Percentiles rank a stretch among this genome's conserved stretches.
phyloP scores from a whole-genome alignment of 2,797 vertebrate genomes.

The Numenius phaeopus region DNA sequence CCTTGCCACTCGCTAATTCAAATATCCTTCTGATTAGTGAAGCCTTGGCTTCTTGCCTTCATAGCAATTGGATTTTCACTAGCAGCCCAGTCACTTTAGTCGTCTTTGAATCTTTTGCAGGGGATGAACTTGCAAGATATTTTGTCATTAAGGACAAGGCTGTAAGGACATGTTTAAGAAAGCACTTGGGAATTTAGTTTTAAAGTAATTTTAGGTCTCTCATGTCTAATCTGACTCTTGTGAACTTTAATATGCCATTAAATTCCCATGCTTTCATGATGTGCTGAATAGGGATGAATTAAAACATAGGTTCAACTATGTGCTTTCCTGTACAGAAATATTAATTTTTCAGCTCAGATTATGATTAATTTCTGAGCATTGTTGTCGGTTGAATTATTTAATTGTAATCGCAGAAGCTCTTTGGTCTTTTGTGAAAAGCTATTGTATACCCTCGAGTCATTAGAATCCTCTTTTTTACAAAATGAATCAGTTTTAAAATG shows the following conservation, averaged over 20 bases:
- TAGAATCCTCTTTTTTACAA: not conserved
- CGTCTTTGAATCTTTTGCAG: not conserved
- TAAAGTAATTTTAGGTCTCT: not conserved
- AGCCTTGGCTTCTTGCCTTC: slow-evolving; percentile 25
- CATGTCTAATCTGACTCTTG: not conserved
- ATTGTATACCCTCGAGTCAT: not conserved
- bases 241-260: not conserved
- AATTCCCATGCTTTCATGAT: not conserved
- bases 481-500: slow-evolving; percentile 8
- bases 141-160: not conserved
- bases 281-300: not conserved
- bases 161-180: not conserved
- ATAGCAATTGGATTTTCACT: slow-evolving; percentile 43
- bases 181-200: not conserved
- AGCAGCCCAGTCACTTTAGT: not conserved
- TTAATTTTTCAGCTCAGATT: slow-evolving; percentile 55
- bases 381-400: slow-evolving; percentile 46
- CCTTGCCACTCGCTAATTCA: not conserved
- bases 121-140: not conserved
- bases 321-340: slow-evolving; percentile 15
- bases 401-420: not conserved
- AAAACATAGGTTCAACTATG: slow-evolving; percentile 9
- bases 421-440: not conserved
- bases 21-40: slow-evolving; percentile 35
- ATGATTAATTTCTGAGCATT: slow-evolving; percentile 21